Evolutionary conservation across 2,888 invertebrate species (phyloP).

Genomic region (Parapristionchus giblindavisi): DNA sequence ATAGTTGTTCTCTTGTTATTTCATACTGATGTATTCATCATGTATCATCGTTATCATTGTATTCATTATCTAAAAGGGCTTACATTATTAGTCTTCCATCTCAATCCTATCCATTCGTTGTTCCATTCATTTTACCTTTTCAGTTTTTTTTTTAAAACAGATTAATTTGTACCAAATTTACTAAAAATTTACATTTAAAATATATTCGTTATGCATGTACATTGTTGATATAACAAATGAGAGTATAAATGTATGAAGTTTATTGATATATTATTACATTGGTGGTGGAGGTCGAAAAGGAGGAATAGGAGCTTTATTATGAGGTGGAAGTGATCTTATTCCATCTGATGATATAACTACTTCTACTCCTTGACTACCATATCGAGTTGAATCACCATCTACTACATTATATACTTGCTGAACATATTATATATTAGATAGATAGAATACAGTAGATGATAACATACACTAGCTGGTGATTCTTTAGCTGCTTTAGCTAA

Average conservation of each 20-base stretch:
- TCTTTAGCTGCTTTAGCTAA: conserved; percentile 7
- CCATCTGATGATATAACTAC: conserved; percentile 31
- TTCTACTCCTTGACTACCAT: conserved; percentile 55
- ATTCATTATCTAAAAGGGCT: neutral
- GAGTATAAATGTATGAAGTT: neutral
- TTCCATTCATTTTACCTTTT: too few species aligned
- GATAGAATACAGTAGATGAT: neutral
- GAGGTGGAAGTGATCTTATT: conserved; percentile 28
- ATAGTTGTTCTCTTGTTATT: neutral
- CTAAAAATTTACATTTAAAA: neutral
- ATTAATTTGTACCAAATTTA: neutral
- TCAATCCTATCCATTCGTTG: too few species aligned
- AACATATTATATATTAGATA: conserved; percentile 25
- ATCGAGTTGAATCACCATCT: conserved; percentile 45
- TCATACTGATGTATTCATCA: neutral
- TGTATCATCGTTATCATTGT: neutral
- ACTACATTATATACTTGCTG: conserved; percentile 58
- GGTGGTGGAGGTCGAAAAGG: conserved; percentile 32
- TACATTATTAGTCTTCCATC: too few species aligned
- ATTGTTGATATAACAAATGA: neutral
- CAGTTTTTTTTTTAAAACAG: neutral
- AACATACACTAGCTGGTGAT: conserved; percentile 7
- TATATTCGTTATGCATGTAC: neutral
- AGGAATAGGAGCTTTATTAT: conserved; percentile 22
- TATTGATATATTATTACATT: neutral